These are phyloP conservation scores for Intellagama lesueurii DNA, from an alignment of 2,797 vertebrate species.

Conservation along the genomic window DNA sequence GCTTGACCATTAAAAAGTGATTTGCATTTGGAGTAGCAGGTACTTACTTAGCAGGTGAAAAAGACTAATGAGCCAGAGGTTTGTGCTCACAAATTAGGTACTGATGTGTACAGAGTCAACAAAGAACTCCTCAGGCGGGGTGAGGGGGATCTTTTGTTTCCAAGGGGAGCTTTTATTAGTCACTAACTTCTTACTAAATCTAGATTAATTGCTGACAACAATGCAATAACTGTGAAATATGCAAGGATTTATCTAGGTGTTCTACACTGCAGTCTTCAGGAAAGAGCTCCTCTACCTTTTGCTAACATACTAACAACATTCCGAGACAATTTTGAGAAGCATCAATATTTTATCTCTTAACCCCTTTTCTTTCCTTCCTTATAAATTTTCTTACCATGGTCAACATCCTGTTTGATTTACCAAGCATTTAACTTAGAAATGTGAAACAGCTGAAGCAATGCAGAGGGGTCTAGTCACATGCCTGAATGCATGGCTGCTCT, in stretches of 20 bases:
- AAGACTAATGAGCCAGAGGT: slow-evolving; percentile 68
- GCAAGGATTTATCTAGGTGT: background rate
- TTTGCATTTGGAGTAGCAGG: slow-evolving; percentile 69
- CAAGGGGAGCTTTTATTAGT: slow-evolving; percentile 44
- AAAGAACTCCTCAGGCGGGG: slow-evolving; percentile 39
- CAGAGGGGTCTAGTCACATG: no score
- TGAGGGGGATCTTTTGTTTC: slow-evolving; percentile 6
- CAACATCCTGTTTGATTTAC: no score
- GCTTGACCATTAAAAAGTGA: slow-evolving; percentile 73
- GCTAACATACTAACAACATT: background rate
- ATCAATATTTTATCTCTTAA: background rate
- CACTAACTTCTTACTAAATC: slow-evolving; percentile 49
- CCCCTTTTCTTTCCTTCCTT: no score
- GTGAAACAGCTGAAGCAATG: no score
- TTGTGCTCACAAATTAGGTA: slow-evolving; percentile 68
- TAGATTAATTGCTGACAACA: slow-evolving; percentile 9
- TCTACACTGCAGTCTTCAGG: slow-evolving; percentile 17
- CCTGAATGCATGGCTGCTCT: no score
- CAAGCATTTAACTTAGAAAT: no score
- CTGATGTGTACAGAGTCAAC: slow-evolving; percentile 48
- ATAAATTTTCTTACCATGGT: no score
- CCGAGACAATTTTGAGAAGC: background rate
- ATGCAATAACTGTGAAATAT: slow-evolving; percentile 54
- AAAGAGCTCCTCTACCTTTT: slow-evolving; percentile 28
- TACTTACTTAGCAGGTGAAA: slow-evolving; percentile 64